Conservation (phyloP, 2,888 invertebrate genomes). For the Heliconius sara region DNA sequence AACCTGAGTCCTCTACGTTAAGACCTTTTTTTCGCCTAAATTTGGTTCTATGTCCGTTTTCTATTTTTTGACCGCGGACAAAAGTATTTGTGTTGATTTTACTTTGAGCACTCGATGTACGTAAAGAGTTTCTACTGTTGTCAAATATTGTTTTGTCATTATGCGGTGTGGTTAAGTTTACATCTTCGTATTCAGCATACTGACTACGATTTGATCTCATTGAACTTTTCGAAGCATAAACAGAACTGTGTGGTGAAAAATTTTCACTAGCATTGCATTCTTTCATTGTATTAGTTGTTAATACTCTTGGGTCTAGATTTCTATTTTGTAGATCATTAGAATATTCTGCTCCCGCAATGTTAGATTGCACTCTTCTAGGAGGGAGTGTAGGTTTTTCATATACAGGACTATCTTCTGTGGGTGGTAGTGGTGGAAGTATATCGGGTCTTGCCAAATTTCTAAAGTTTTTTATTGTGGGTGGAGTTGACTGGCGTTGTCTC, state of each 20-base stretch:
- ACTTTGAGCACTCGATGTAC: conserved; percentile 54
- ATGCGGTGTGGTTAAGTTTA: conserved; percentile 54
- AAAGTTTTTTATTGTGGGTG: conserved; percentile 75
- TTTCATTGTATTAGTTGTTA: conserved; percentile 19
- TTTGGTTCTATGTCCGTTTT: conserved; percentile 59
- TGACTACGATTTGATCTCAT: conserved; percentile 78
- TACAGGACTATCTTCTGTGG: conserved; percentile 79
- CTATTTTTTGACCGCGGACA: conserved; percentile 64
- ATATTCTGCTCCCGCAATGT: conserved; percentile 10
- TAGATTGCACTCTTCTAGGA: conserved; percentile 73
- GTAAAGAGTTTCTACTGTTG: conserved; percentile 59
- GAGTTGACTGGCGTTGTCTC: conserved; percentile 86
- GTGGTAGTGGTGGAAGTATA: conserved; percentile 86
- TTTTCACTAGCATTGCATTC: conserved; percentile 23
- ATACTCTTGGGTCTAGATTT: conserved; percentile 81
- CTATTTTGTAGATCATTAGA: conserved; percentile 56
- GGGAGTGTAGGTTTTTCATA: conserved; percentile 85
- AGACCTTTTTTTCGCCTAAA: conserved; percentile 70
- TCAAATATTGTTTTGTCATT: conserved; percentile 49
- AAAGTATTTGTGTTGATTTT: conserved; percentile 73
- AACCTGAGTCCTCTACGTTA: conserved; percentile 90
- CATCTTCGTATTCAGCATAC: conserved; percentile 81
- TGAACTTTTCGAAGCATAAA: conserved; percentile 67
- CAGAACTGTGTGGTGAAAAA: conserved; percentile 54
- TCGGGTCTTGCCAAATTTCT: conserved; percentile 86